Percentiles rank a stretch among this genome's conserved stretches.
Evolutionary conservation across 1,140 invertebrate species (phyloP).

Genomic region (Apis cerana): DNA sequence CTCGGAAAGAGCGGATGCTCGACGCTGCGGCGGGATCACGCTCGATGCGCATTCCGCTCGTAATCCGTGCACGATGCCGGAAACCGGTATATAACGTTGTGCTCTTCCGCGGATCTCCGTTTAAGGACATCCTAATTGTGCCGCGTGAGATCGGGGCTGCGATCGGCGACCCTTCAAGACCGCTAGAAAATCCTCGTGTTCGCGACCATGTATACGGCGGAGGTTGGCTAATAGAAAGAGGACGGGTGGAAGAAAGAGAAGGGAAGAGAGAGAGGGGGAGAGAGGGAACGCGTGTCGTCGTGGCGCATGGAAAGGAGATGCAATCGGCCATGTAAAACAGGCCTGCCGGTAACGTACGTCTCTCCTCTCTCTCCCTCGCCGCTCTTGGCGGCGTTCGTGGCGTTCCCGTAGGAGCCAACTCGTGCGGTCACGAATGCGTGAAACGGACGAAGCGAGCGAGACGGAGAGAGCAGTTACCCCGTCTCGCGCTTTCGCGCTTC

Average conservation of each 20-base stretch:
- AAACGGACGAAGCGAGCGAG: background rate
- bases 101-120: slow-evolving; percentile 43
- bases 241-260: no score
- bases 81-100: slow-evolving; percentile 44
- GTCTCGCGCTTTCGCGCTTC: slow-evolving; percentile 22
- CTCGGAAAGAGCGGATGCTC: background rate
- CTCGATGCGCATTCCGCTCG: slow-evolving; percentile 24
- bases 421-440: slow-evolving; percentile 53
- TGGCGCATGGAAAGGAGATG: slow-evolving; percentile 59
- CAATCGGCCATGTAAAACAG: slow-evolving; percentile 67
- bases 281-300: slow-evolving; percentile 50
- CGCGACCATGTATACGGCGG: slow-evolving; percentile 8
- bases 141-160: slow-evolving; percentile 44
- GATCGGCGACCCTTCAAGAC: slow-evolving; percentile 50
- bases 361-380: slow-evolving; percentile 20
- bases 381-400: slow-evolving; percentile 43
- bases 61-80: slow-evolving; percentile 34
- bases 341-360: slow-evolving; percentile 59
- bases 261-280: background rate
- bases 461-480: background rate
- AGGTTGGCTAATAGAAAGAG: background rate
- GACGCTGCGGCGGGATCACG: background rate
- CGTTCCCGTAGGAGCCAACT: slow-evolving; percentile 26
- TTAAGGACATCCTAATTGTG: slow-evolving; percentile 57
- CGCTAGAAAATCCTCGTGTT: slow-evolving; percentile 41